A percentile compares a stretch with the other conserved stretches of the same genome.
phyloP scores from a whole-genome alignment of 2,888 invertebrate species.

The Caenorhabditis afra region DNA sequence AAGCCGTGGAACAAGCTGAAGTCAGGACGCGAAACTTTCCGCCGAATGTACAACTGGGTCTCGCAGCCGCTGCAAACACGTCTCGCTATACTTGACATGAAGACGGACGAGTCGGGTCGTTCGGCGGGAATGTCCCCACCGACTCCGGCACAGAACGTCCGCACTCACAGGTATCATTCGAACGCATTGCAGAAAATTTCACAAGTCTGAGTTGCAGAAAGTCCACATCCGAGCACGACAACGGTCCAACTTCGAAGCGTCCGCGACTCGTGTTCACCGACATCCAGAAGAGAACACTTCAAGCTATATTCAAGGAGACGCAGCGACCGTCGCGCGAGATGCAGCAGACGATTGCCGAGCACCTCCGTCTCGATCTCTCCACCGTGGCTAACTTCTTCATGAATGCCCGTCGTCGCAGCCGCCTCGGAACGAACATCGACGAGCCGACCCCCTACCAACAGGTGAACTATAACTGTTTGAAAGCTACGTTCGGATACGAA shows the following conservation, averaged over 20 bases:
- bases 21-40: conserved; percentile 80
- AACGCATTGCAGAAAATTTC: too few species aligned
- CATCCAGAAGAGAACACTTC: conserved; percentile 98
- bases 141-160: conserved; percentile 79
- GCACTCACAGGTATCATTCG: conserved; percentile 60
- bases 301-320: conserved; percentile 81
- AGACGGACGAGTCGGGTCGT: conserved; percentile 51
- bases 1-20: conserved; percentile 81
- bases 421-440: conserved; percentile 63
- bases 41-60: conserved; percentile 80
- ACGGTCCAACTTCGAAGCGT: conserved; percentile 86
- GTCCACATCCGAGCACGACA: conserved; percentile 58
- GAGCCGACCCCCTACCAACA: conserved; percentile 72
- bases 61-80: conserved; percentile 76
- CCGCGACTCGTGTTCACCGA: conserved; percentile 99
- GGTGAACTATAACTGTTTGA: conserved; percentile 37
- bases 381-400: conserved; percentile 95
- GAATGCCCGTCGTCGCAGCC: conserved; percentile 93
- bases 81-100: conserved; percentile 79
- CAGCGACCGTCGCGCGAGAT: conserved; percentile 80
- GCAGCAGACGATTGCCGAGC: conserved; percentile 80
- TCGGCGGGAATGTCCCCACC: conserved; percentile 75
- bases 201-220: conserved; percentile 31
- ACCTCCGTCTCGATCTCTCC: conserved; percentile 77
- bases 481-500: not conserved